Evolutionary conservation across 1,140 invertebrate species (phyloP), one percentile per base, ranked within the genome.

Genomic region (Halictus rubicundus): DNA sequence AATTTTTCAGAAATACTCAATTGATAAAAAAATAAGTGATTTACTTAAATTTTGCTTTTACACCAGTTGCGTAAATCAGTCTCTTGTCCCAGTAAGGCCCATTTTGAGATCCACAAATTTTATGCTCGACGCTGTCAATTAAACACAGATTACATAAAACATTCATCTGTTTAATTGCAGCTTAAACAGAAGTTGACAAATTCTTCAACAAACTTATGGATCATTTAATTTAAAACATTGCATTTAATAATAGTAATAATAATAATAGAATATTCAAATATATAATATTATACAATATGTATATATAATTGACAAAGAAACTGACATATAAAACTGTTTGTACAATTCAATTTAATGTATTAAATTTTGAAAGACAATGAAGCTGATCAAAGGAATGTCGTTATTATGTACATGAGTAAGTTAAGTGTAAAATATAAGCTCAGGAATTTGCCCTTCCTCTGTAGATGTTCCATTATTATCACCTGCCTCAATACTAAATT

Each of bases 401-500:
- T 70, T 64, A 42, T 78, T 79, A 78, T 66, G 76, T 64, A 80
- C 54, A 63, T 64, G 42, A 73, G 27, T 81, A 66, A 76, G 3
- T 87, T 86, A 95, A 73, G 93, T 94, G 86, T 95, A 97, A 92
- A 98, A 98, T 80, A 98, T 97, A 68, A 98, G 96, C 91, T 97
- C 97, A 14, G 97, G 97, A 86, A 98, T 97, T 92, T 98, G 97
- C 76, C 97, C 97, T 92, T 97, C 97, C 89, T 98, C 97, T 1
- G 98, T 96, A 5, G 96, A 97, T 1, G 97, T 98, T 16, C 97
- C 97, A 91, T 98, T 98, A 90, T 98, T 98, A 89, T 97, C 97
- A 27, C 97, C 97, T 25, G 96, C 95, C 19, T 96, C 96, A 89
- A 96, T 97, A 1, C 95, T 96, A 91, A 98, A 98, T 90, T 97